phyloP scores from a whole-genome alignment of 1,140 invertebrate genomes.

The Lepeophtheirus salmonis region DNA sequence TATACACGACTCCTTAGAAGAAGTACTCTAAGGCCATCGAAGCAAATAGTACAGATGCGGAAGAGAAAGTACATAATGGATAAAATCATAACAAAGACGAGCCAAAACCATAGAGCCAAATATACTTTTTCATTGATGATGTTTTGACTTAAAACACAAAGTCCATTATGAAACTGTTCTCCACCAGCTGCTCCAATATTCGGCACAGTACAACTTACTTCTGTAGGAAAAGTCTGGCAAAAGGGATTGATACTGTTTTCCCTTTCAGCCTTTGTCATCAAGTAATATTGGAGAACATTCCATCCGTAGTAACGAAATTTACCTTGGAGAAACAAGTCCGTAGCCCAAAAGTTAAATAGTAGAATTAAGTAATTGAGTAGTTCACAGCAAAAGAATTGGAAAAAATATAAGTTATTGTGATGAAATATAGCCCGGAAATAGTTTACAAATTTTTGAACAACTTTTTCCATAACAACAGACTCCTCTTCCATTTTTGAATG shows the following conservation, averaged over 20 bases:
- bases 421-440: slow-evolving; percentile 16
- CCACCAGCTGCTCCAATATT: slow-evolving; percentile 17
- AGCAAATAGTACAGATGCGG: slow-evolving; percentile 5
- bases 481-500: not conserved
- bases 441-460: slow-evolving; percentile 17
- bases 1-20: not conserved
- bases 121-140: slow-evolving; percentile 25
- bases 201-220: slow-evolving; percentile 17
- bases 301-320: slow-evolving; percentile 33
- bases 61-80: slow-evolving; percentile 16
- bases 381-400: slow-evolving; percentile 11
- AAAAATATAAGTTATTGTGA: slow-evolving; percentile 14
- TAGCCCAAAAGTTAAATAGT: slow-evolving; percentile 29
- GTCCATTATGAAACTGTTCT: slow-evolving; percentile 20
- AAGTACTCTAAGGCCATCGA: not conserved
- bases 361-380: slow-evolving; percentile 27
- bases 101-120: slow-evolving; percentile 24
- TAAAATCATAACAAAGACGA: slow-evolving; percentile 23
- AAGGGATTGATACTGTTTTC: slow-evolving; percentile 49
- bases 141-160: slow-evolving; percentile 24
- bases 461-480: slow-evolving; percentile 12
- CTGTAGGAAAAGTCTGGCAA: slow-evolving; percentile 54
- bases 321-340: slow-evolving; percentile 29
- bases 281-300: slow-evolving; percentile 25
- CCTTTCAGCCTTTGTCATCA: slow-evolving; percentile 13